Evolutionary conservation across 2,797 vertebrate genomes (phyloP), one percentile per base, ranked within the genome.

Genomic region (Acanthurus lineatus): DNA sequence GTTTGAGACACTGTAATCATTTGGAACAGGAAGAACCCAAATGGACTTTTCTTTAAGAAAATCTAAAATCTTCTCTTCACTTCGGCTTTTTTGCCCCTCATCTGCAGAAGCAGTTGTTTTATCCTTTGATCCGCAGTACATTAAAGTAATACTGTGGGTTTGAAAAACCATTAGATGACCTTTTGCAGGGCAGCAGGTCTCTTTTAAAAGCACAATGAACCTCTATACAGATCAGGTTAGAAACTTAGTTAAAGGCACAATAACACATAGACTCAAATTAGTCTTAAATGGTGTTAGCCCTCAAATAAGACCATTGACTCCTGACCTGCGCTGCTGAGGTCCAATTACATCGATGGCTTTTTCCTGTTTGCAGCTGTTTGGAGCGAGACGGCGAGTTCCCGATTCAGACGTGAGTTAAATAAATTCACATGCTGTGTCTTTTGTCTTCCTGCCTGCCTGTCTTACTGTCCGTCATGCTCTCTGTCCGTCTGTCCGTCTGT

Each of bases 121-220:
- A 91, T 92, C 89, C 89, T 92, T 89, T 93, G 91, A 93, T 93
- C 92, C 58, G n/a, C 74, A 69, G 86, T 88, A 86, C 92, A 93
- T 93, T 93, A 93, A 91, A 91, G 91, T 87, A 91, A 90, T 88
- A 82, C 91, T 87, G 88, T 83, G 86, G 87, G 84, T 89, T 91
- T 92, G 91, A 92, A 93, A 92, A 93, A 90, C 87, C 91, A 93
- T 93, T 92, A 92, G 88, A 79, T 88, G 90, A 89, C 92, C 89
- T 94, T 92, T 91, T 87, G 77, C 82, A 28, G 90, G 89, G 88
- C 91, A 88, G 80, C 85, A 81, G 90, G 90, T 93, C 92, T 81
- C 85, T 77, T 92, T 91, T 92, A 92, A 92, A 93, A 92, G 93
- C 93, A 86, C 90, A 88, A 81, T 83, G 91, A 90, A 92, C 92